phyloP scores from a whole-genome alignment of 2,797 vertebrate species.

The Cephalopachus bancanus region DNA sequence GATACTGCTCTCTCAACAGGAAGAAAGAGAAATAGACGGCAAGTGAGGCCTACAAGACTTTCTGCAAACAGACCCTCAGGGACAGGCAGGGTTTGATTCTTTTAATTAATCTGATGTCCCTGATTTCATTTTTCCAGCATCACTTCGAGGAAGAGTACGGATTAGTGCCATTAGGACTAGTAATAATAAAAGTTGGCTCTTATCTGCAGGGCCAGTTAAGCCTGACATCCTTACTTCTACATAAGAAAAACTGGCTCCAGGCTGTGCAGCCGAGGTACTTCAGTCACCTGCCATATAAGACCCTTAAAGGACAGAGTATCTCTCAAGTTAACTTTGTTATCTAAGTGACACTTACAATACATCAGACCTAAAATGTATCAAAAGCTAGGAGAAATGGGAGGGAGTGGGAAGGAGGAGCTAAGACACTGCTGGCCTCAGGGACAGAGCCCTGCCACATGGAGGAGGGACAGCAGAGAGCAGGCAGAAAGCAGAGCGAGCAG shows the following conservation, averaged over 20 bases:
- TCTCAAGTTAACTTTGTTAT: slow-evolving; percentile 56
- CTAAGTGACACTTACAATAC: slow-evolving; percentile 43
- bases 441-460: background rate
- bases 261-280: background rate
- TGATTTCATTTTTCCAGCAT: slow-evolving; percentile 55
- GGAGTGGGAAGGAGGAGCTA: background rate
- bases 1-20: background rate
- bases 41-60: slow-evolving; percentile 24
- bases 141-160: slow-evolving; percentile 44
- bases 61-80: background rate
- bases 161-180: background rate
- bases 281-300: background rate
- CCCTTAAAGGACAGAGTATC: slow-evolving; percentile 42
- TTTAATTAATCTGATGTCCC: slow-evolving; percentile 48
- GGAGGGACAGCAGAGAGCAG: background rate
- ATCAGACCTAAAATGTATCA: slow-evolving; percentile 38
- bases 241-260: slow-evolving; percentile 3
- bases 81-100: slow-evolving; percentile 41
- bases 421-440: background rate
- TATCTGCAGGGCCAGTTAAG: background rate
- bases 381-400: slow-evolving; percentile 36
- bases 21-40: background rate
- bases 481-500: background rate
- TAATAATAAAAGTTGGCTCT: slow-evolving; percentile 1
- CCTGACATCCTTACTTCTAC: slow-evolving; percentile 15